Conservation (phyloP, 2,113 vertebrate species). For the Chloroceryle aenea region DNA sequence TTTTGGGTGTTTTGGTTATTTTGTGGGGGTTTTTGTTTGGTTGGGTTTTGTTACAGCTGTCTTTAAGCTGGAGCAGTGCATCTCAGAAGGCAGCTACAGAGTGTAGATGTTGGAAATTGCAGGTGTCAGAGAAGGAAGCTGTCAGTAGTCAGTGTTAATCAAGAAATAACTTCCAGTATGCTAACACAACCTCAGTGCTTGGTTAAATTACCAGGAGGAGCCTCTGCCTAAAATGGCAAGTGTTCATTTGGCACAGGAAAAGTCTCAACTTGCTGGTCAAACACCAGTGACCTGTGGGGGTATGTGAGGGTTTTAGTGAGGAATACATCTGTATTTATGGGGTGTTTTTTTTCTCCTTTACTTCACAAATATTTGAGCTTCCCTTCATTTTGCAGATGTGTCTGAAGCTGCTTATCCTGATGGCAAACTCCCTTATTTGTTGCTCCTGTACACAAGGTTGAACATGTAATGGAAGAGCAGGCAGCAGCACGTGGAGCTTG, state of each 20-base stretch:
- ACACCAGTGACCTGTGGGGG: rapidly evolving
- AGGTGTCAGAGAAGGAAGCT: background rate
- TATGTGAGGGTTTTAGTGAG: background rate
- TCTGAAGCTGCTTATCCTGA: background rate
- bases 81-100: no score
- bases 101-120: background rate
- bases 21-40: no score
- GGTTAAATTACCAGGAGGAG: background rate
- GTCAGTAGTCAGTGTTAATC: background rate
- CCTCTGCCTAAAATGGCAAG: background rate
- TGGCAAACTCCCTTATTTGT: background rate
- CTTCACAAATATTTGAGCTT: background rate
- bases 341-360: background rate
- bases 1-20: no score
- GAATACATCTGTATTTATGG: background rate
- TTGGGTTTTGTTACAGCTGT: no score
- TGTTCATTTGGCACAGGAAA: background rate
- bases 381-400: background rate
- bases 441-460: background rate
- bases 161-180: background rate
- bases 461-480: background rate
- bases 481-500: background rate
- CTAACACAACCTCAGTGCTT: background rate
- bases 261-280: background rate
- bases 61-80: no score